A percentile compares a stretch with the other conserved stretches of the same genome.
Evolutionary conservation across 2,888 invertebrate genomes (phyloP).

Genomic region (Chirona hameri): DNA sequence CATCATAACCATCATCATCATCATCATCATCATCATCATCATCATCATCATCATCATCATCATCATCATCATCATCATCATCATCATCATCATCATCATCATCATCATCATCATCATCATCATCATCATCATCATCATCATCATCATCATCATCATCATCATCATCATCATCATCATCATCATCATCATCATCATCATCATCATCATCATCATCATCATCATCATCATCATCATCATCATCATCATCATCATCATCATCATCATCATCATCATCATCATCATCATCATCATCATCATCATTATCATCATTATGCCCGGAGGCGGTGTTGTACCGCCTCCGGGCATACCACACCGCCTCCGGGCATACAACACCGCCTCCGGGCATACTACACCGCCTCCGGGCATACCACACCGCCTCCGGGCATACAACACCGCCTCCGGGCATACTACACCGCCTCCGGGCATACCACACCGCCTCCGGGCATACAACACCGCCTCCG

Average conservation of each 20-base stretch:
- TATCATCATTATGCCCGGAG: too few species aligned
- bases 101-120: slow-evolving; percentile 22
- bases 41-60: slow-evolving; percentile 22
- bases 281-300: slow-evolving; percentile 22
- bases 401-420: too few species aligned
- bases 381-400: too few species aligned
- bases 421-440: too few species aligned
- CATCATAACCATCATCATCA: too few species aligned
- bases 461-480: too few species aligned
- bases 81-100: slow-evolving; percentile 22
- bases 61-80: slow-evolving; percentile 22
- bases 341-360: too few species aligned
- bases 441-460: too few species aligned
- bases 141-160: slow-evolving; percentile 22
- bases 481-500: too few species aligned
- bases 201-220: slow-evolving; percentile 22
- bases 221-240: slow-evolving; percentile 22
- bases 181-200: slow-evolving; percentile 22
- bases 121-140: slow-evolving; percentile 22
- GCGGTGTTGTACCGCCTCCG: too few species aligned
- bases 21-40: slow-evolving; percentile 8
- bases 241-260: slow-evolving; percentile 22
- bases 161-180: slow-evolving; percentile 22
- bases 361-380: too few species aligned
- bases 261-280: slow-evolving; percentile 22